These are phyloP conservation scores for Coreius guichenoti DNA, from an alignment of 2,797 vertebrate species.

Conservation along the genomic window DNA sequence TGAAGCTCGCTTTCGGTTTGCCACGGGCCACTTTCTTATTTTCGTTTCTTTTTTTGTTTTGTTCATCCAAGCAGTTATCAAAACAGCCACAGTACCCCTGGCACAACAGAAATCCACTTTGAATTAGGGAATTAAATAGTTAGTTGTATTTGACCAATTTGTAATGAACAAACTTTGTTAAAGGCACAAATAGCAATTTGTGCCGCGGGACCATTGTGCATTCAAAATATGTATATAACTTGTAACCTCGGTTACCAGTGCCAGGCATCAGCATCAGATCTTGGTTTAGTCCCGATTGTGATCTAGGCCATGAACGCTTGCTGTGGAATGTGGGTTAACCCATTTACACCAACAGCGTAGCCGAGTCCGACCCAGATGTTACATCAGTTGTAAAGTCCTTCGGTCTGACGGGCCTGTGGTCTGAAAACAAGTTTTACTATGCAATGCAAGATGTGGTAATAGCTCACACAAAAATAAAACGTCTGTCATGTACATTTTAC, in stretches of 20 bases:
- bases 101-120: neutral
- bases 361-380: conserved; percentile 42
- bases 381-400: conserved; percentile 30
- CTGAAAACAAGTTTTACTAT: conserved; percentile 13
- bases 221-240: neutral
- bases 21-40: neutral
- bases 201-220: neutral
- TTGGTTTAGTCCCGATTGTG: conserved; percentile 24
- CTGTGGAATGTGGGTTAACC: conserved; percentile 36
- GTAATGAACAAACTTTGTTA: neutral
- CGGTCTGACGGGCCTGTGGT: conserved; percentile 1
- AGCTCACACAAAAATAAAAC: neutral
- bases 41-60: neutral
- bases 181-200: neutral
- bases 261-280: neutral
- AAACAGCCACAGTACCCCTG: neutral
- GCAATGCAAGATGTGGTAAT: neutral
- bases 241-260: neutral
- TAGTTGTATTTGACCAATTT: neutral
- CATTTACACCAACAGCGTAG: conserved; percentile 41
- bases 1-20: neutral
- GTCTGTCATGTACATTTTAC: neutral
- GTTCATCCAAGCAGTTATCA: neutral
- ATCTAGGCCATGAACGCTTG: conserved; percentile 40
- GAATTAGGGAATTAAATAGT: neutral